Conservation (phyloP, 2,797 vertebrate genomes). For the Enteromius trimaculatus region DNA sequence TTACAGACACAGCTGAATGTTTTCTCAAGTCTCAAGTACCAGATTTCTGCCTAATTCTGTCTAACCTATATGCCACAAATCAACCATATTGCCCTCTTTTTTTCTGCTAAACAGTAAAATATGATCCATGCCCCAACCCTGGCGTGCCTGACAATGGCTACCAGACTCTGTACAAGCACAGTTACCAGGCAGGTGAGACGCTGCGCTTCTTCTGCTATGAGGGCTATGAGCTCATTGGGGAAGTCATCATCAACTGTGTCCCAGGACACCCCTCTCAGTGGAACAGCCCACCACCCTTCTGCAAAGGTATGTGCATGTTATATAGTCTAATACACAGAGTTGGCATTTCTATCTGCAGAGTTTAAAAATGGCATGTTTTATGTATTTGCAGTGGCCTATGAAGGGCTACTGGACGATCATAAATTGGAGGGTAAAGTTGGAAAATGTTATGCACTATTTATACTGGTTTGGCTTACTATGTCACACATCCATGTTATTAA, state of each 20-base stretch:
- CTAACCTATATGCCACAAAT: neutral
- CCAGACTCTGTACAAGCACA: constrained; percentile 92
- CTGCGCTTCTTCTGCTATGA: constrained; percentile 94
- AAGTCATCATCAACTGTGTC: constrained; percentile 90
- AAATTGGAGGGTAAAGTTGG: constrained; percentile 85
- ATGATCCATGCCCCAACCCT: constrained; percentile 91
- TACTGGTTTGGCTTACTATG: neutral
- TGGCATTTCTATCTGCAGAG: neutral
- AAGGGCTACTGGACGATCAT: constrained; percentile 89
- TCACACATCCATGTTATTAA: constrained; percentile 1
- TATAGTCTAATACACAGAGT: neutral
- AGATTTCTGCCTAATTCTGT: neutral
- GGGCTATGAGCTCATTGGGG: constrained; percentile 91
- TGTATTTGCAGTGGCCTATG: constrained; percentile 84
- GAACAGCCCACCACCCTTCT: constrained; percentile 91
- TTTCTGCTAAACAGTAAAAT: constrained; percentile 77
- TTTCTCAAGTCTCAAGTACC: neutral
- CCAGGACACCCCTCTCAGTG: constrained; percentile 91
- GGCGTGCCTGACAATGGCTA: constrained; percentile 93
- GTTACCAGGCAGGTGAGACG: constrained; percentile 91
- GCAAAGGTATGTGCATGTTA: constrained; percentile 81
- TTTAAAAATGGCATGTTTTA: constrained; percentile 45
- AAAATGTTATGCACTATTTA: neutral
- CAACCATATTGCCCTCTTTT: neutral
- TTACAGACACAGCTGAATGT: neutral